Conservation (phyloP, 2,113 vertebrate genomes). For the Ivindomyrus marchei region DNA sequence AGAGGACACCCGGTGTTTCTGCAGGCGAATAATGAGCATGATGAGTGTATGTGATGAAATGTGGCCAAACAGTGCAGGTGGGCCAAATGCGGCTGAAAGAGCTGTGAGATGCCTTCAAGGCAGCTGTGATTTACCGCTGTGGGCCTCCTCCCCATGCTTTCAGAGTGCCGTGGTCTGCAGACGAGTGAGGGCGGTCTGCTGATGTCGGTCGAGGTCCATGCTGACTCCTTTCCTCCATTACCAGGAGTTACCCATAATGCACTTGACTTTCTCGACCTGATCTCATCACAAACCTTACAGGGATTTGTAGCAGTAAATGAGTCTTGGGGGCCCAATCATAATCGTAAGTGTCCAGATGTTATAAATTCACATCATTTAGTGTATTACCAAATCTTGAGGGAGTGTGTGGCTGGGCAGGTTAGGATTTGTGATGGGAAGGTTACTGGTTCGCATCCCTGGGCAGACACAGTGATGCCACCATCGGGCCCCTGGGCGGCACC, state of each 20-base stretch:
- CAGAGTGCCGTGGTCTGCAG: neutral
- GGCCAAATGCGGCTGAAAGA: neutral
- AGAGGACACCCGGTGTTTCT: neutral
- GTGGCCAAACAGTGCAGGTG: neutral
- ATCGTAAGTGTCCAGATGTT: neutral
- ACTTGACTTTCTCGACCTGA: neutral
- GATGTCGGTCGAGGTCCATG: neutral
- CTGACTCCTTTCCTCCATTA: neutral
- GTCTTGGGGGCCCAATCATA: neutral
- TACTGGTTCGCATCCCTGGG: neutral
- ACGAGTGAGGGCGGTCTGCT: neutral
- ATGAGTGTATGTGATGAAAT: neutral
- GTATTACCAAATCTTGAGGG: neutral
- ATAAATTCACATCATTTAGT: neutral
- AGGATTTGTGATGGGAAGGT: neutral
- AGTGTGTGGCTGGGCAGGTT: neutral
- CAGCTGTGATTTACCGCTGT: neutral
- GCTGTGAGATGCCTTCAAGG: neutral
- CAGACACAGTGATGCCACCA: neutral
- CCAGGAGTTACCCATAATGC: neutral
- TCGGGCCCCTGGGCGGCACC: neutral
- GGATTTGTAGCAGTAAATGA: neutral
- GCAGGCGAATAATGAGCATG: neutral
- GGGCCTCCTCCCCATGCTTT: neutral
- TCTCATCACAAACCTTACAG: neutral